Evolutionary conservation across 2,797 vertebrate species (phyloP).

Genomic region (Phataginus tricuspis): DNA sequence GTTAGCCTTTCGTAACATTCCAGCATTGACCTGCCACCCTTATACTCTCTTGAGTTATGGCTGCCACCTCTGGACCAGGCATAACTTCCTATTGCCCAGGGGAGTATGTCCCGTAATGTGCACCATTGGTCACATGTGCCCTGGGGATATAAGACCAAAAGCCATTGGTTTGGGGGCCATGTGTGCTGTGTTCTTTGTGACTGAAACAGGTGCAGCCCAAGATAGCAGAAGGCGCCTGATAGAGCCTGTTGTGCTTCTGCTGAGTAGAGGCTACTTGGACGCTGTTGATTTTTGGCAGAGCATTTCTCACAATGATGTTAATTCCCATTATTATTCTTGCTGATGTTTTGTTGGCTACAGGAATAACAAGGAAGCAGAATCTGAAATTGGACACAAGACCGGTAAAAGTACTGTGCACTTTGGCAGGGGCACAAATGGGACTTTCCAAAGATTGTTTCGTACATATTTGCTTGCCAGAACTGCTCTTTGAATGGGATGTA

Average conservation of each 20-base stretch:
- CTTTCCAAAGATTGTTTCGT: conserved; percentile 36
- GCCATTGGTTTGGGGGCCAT: background rate
- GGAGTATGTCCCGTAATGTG: background rate
- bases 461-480: background rate
- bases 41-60: background rate
- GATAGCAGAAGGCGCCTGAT: background rate
- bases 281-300: background rate
- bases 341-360: background rate
- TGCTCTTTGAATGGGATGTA: background rate
- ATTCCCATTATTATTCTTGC: conserved; percentile 54
- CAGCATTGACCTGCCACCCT: background rate
- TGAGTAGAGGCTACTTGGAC: background rate
- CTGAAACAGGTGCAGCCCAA: background rate
- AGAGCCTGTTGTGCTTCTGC: fast-evolving
- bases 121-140: background rate
- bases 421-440: background rate
- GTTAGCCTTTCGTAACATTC: background rate
- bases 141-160: background rate
- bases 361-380: background rate
- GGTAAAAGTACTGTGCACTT: background rate
- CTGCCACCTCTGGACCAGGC: background rate
- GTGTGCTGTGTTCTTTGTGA: fast-evolving
- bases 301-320: background rate
- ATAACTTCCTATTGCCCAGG: background rate
- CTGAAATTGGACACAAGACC: background rate